Percentiles rank a stretch among this genome's conserved stretches.
These are phyloP conservation scores for Acanthurus lineatus DNA, from an alignment of 2,797 vertebrate genomes.

Conservation along the genomic window DNA sequence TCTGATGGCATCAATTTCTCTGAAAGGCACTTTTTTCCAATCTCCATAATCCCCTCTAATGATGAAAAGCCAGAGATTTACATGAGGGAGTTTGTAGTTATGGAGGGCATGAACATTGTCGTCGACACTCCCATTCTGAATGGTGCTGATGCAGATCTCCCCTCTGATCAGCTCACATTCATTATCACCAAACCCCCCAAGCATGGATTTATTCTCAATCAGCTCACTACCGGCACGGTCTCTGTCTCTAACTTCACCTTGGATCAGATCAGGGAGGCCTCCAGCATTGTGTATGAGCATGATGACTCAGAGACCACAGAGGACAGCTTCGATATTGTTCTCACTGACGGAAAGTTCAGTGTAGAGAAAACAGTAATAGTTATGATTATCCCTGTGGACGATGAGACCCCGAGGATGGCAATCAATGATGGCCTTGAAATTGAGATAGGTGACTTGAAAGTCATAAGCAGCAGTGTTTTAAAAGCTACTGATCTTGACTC, in stretches of 20 bases:
- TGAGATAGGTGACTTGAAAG: constrained; percentile 91
- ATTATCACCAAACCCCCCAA: constrained; percentile 89
- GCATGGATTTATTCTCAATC: constrained; percentile 93
- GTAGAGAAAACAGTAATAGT: constrained; percentile 89
- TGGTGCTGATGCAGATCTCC: constrained; percentile 91
- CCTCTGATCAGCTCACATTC: constrained; percentile 89
- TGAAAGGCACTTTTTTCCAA: constrained; percentile 91
- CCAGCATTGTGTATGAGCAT: constrained; percentile 95
- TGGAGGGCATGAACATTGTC: constrained; percentile 98
- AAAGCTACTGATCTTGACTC: constrained; percentile 97
- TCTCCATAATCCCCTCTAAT: constrained; percentile 91
- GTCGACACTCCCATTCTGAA: constrained; percentile 95
- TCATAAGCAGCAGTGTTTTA: constrained; percentile 89
- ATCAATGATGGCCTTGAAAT: constrained; percentile 96
- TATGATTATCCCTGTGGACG: constrained; percentile 94
- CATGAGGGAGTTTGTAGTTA: constrained; percentile 95
- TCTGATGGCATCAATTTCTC: constrained; percentile 98
- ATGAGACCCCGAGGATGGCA: constrained; percentile 96
- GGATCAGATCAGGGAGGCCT: constrained; percentile 93
- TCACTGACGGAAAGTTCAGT: constrained; percentile 92
- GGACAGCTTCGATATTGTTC: constrained; percentile 91
- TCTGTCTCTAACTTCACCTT: constrained; percentile 92
- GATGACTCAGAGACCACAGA: constrained; percentile 94
- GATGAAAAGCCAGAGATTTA: constrained; percentile 96
- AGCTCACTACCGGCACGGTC: constrained; percentile 90